Evolutionary conservation across 2,888 invertebrate species (phyloP), one percentile per base, ranked within the genome.

Genomic region (Troides helena): DNA sequence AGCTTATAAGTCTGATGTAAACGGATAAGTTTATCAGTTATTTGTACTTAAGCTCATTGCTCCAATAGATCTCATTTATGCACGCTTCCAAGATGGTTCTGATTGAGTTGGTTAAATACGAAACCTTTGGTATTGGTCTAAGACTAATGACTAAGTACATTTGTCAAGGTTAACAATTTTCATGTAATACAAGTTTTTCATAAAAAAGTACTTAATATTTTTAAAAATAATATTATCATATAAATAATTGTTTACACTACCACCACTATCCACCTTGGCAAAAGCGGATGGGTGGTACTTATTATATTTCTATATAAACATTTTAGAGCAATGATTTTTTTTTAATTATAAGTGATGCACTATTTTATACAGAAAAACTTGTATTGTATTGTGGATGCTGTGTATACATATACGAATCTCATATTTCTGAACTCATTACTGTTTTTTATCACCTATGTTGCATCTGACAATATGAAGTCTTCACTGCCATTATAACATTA

Each of bases 1-100:
- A 59, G 14, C 7, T 23, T 21, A 57, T 57, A 57, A 57, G 21
- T 21, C 50, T 50, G 14, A 57, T 69, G 56, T n/a, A 50, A 36
- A 63, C 63, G 58, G 23, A 65, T 36, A 65, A 56, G 65, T 43
- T 69, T 57, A 67, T 30, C 23, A 23, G 39, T 62, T 65, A 56
- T n/a, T 69, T 65, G 50, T 69, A 62, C 56, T 62, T 69, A 65
- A 62, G 30, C 46, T 62, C 69, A 69, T 66, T 62, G 62, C 62
- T 66, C 61, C 66, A 39, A 69, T 62, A 50, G 66, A 69, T 69
- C 69, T 69, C 69, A 69, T 65, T 69, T 65, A 66, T 62, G 46
- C 69, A 69, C 43, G 36, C 69, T 69, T 69, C 69, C 69, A 69
- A 39, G 7, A 39, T 39, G 39, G 39, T 39, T 58, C 57, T 61